These are phyloP conservation scores for Schizaphis graminum DNA, from an alignment of 2,888 invertebrate species.

Conservation along the genomic window DNA sequence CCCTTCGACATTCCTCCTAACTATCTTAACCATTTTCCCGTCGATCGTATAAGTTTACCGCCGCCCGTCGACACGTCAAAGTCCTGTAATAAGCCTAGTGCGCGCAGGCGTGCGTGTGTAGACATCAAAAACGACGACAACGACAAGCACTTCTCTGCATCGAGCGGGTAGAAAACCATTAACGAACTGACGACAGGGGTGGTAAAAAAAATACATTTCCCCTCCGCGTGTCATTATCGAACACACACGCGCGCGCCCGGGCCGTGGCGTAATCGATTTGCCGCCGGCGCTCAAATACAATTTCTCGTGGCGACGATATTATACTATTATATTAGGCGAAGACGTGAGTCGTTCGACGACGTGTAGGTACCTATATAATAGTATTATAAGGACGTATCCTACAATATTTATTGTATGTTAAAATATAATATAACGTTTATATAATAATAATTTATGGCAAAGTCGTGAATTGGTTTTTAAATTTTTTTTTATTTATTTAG, in stretches of 20 bases:
- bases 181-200: constrained; percentile 13
- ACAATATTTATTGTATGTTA: neutral
- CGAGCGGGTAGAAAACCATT: constrained; percentile 42
- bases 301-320: neutral
- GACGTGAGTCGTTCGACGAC: neutral
- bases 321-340: neutral
- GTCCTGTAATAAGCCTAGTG: neutral
- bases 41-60: neutral
- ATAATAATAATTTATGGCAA: neutral
- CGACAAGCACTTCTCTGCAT: neutral
- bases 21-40: neutral
- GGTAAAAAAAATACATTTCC: constrained; percentile 6
- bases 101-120: neutral
- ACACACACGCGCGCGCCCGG: neutral
- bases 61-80: constrained; percentile 52
- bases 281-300: constrained; percentile 10
- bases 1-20: neutral
- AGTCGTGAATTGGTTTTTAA: neutral
- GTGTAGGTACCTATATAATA: neutral
- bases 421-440: neutral
- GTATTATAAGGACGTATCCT: too few species aligned
- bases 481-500: neutral
- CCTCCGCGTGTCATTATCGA: constrained; percentile 43
- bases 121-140: constrained; percentile 30
- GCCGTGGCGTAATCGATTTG: constrained; percentile 54